Conservation (phyloP, 2,888 invertebrate genomes). For the Gryllus longicercus region DNA sequence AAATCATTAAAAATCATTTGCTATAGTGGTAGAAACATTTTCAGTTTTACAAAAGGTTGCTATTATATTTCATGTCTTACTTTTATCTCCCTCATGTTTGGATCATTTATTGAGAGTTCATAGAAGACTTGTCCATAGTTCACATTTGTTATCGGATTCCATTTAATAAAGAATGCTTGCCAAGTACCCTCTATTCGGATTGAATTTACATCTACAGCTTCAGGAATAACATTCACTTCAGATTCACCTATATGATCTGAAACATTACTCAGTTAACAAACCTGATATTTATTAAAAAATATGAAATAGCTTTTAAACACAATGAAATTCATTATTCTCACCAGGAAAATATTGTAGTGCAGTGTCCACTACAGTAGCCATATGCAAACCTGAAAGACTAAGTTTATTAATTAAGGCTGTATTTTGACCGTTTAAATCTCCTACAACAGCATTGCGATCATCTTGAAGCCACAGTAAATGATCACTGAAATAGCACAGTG, state of each 20-base stretch:
- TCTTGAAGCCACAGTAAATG: conserved; percentile 81
- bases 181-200: conserved; percentile 71
- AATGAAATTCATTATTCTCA: conserved; percentile 43
- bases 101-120: conserved; percentile 66
- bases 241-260: conserved; percentile 38
- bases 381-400: conserved; percentile 61
- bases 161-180: conserved; percentile 78
- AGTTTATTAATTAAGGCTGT: conserved; percentile 64
- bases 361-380: conserved; percentile 70
- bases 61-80: conserved; percentile 40
- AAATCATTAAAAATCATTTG: too few relatives aligned
- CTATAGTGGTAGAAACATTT: too few relatives aligned
- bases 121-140: conserved; percentile 81
- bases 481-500: conserved; percentile 75
- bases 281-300: conserved; percentile 38
- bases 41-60: too few relatives aligned
- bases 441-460: conserved; percentile 67
- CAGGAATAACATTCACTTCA: conserved; percentile 67
- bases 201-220: conserved; percentile 61
- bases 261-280: not conserved
- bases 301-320: too few relatives aligned
- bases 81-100: conserved; percentile 58
- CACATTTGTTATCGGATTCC: conserved; percentile 70
- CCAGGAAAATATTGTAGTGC: conserved; percentile 61
- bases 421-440: conserved; percentile 71